These are phyloP conservation scores for Argyrosomus japonicus DNA, from an alignment of 2,113 vertebrate genomes.

Conservation along the genomic window DNA sequence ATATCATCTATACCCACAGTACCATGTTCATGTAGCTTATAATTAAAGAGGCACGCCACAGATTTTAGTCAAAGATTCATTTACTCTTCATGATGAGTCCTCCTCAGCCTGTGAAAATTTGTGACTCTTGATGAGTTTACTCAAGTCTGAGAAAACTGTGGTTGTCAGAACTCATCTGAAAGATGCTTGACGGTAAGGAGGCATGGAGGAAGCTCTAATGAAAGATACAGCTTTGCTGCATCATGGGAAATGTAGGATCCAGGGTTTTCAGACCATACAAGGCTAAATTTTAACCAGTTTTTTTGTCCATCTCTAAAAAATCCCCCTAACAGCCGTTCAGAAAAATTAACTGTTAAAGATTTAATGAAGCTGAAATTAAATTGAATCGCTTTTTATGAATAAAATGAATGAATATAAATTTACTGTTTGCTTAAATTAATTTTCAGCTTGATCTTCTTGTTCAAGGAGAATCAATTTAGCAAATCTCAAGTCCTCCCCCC, in stretches of 20 bases:
- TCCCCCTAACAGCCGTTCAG: background rate
- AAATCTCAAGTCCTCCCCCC: background rate
- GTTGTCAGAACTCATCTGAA: background rate
- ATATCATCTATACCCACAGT: background rate
- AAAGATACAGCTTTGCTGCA: background rate
- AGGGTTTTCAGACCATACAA: background rate
- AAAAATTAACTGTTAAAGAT: no score
- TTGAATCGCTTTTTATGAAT: background rate
- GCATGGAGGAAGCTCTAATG: background rate
- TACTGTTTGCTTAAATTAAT: background rate
- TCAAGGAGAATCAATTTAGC: background rate
- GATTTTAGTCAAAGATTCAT: background rate
- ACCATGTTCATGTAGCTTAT: no score
- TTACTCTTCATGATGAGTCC: background rate
- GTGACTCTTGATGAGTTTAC: background rate
- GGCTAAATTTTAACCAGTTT: background rate
- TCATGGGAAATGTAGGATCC: no score
- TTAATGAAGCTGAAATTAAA: background rate
- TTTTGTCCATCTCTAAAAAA: no score
- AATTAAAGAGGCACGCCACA: background rate
- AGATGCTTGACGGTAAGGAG: background rate
- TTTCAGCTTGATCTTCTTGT: background rate
- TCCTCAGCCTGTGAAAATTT: background rate
- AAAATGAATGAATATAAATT: background rate
- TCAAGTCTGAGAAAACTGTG: background rate